Percentiles rank a stretch among this genome's conserved stretches.
phyloP scores from a whole-genome alignment of 2,113 vertebrate species.

The Eclectus roratus region DNA sequence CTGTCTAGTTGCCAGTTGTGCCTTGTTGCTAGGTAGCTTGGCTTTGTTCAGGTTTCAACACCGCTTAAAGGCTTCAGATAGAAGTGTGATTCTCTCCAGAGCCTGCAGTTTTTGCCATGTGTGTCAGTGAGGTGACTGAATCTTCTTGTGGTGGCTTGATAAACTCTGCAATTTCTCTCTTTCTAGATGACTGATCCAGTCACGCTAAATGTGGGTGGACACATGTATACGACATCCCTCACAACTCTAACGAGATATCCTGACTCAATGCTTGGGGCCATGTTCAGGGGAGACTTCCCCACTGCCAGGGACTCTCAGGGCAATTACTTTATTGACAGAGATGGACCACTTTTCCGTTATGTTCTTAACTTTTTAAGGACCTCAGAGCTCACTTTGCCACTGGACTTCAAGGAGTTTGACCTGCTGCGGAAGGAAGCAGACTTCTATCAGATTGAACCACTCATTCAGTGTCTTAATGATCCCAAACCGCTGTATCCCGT shows the following conservation, averaged over 20 bases:
- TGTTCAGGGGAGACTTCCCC: conserved; percentile 87
- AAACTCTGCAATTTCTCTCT: conserved; percentile 56
- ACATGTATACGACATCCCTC: conserved; percentile 87
- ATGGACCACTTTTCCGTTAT: conserved; percentile 87
- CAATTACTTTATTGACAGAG: conserved; percentile 89
- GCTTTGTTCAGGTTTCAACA: neutral
- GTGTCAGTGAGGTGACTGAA: neutral
- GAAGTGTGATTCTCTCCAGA: neutral
- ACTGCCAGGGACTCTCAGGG: conserved; percentile 85
- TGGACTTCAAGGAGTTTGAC: conserved; percentile 88
- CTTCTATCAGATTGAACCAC: conserved; percentile 88
- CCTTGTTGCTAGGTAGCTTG: conserved; percentile 19
- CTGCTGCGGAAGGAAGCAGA: conserved; percentile 87
- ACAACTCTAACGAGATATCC: conserved; percentile 85
- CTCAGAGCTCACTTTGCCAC: conserved; percentile 84
- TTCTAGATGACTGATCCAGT: conserved; percentile 89
- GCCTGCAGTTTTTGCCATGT: neutral
- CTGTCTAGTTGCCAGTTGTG: conserved; percentile 10
- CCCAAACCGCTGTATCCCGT: conserved; percentile 93
- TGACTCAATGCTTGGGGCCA: conserved; percentile 88
- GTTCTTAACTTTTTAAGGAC: conserved; percentile 88
- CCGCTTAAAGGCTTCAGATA: neutral
- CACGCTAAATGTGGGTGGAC: conserved; percentile 88
- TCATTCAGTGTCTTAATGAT: conserved; percentile 92
- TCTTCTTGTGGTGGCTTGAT: conserved; percentile 24